A percentile compares a stretch with the other conserved stretches of the same genome.
These are phyloP conservation scores for Drosophila anomelani DNA, from an alignment of 2,888 invertebrate genomes.

Conservation along the genomic window DNA sequence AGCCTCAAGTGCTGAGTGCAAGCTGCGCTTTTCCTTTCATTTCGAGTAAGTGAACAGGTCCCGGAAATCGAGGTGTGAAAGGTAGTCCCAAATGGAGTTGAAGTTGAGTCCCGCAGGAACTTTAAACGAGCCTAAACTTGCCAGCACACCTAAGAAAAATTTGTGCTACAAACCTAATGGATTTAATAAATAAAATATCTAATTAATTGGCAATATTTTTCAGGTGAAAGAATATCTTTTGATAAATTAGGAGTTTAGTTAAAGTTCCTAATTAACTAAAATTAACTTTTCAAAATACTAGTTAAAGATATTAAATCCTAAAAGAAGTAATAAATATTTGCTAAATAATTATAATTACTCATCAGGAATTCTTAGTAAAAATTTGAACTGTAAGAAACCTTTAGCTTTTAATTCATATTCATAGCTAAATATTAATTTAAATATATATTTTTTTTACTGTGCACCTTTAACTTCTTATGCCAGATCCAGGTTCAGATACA, in stretches of 20 bases:
- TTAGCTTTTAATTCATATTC: neutral
- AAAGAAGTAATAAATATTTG: neutral
- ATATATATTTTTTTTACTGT: neutral
- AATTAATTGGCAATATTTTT: neutral
- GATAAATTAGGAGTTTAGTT: neutral
- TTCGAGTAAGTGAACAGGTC: constrained; percentile 61
- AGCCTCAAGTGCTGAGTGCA: constrained; percentile 68
- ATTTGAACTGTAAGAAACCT: neutral
- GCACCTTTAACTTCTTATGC: neutral
- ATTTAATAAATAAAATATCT: neutral
- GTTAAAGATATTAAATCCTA: neutral
- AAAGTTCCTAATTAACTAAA: neutral
- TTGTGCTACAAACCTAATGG: neutral
- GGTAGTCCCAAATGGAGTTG: constrained; percentile 21
- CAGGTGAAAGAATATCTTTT: neutral
- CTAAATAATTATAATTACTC: neutral
- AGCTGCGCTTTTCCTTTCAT: constrained; percentile 37
- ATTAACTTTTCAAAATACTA: neutral
- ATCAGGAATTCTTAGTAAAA: neutral
- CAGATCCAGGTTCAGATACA: neutral
- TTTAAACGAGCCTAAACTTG: neutral
- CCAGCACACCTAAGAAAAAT: neutral
- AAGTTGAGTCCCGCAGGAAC: neutral
- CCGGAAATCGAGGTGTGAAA: constrained; percentile 59
- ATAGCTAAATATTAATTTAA: neutral